Conservation (phyloP, 35 echinoderm and acorn worm genomes). For the Stichopus chloronotus region DNA sequence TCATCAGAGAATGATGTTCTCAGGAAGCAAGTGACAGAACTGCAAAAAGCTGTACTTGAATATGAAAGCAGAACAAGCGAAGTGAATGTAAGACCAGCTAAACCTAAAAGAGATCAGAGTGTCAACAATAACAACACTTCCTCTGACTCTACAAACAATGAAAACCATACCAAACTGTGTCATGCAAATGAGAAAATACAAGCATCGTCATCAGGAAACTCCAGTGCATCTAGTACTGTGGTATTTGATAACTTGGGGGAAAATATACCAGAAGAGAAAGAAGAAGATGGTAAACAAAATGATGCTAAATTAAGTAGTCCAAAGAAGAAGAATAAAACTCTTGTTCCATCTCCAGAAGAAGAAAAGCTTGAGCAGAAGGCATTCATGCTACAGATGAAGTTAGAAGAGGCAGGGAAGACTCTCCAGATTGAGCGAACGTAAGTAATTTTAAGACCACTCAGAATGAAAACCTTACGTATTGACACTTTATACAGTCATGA, state of each 20-base stretch:
- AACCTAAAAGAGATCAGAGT: constrained; percentile 24
- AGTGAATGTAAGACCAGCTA: not conserved
- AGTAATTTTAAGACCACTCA: constrained; percentile 47
- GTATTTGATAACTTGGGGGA: constrained; percentile 8
- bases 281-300: not conserved
- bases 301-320: not conserved
- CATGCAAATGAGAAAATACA: constrained; percentile 1
- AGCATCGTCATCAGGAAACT: constrained; percentile 40
- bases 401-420: constrained; percentile 89
- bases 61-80: not conserved
- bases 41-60: constrained; percentile 22
- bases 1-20: constrained; percentile 78
- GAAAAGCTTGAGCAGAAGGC: constrained; percentile 74
- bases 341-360: constrained; percentile 78
- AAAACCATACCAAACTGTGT: not conserved
- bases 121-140: not conserved
- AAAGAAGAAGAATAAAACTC: constrained; percentile 52
- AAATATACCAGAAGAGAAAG: not conserved
- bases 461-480: not conserved
- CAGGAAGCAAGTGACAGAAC: constrained; percentile 53
- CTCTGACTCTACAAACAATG: not conserved
- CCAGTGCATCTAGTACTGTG: constrained; percentile 48
- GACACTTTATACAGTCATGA: too few species aligned
- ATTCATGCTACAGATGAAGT: constrained; percentile 89
- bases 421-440: constrained; percentile 90